Percentiles rank a stretch among this genome's conserved stretches.
Evolutionary conservation across 2,113 vertebrate species (phyloP).

Genomic region (Actenoides hombroni): DNA sequence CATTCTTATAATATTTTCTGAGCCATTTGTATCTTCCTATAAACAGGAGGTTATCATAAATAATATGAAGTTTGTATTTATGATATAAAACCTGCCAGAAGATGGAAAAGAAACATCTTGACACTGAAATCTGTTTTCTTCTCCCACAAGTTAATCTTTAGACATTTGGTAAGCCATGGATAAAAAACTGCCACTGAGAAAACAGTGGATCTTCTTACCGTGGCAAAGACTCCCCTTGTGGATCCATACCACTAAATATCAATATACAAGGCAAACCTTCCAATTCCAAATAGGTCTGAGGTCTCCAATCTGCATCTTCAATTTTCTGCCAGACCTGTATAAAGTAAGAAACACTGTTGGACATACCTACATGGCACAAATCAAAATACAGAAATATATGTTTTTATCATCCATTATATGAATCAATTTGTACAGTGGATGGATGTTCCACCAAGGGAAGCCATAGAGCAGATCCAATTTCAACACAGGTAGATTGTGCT

Average conservation of each 20-base stretch:
- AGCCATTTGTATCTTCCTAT: background rate
- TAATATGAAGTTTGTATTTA: background rate
- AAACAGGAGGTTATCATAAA: background rate
- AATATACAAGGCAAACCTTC: constrained; percentile 96
- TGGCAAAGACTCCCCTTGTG: constrained; percentile 92
- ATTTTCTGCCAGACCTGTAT: constrained; percentile 90
- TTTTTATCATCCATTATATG: background rate
- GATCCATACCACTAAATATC: constrained; percentile 91
- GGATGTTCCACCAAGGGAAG: background rate
- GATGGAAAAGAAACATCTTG: background rate
- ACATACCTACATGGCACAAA: background rate
- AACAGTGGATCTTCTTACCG: constrained; percentile 71
- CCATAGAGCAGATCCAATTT: background rate
- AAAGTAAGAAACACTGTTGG: background rate
- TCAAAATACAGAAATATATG: background rate
- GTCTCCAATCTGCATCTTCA: constrained; percentile 90
- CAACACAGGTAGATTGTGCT: background rate
- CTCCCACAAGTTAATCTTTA: background rate
- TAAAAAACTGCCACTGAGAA: background rate
- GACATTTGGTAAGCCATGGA: background rate
- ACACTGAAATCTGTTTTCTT: background rate
- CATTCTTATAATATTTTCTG: background rate
- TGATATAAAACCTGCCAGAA: background rate
- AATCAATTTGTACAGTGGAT: background rate
- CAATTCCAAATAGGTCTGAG: constrained; percentile 90